These are phyloP conservation scores for Zaprionus lachaisei DNA, from an alignment of 1,140 invertebrate species.

Conservation along the genomic window DNA sequence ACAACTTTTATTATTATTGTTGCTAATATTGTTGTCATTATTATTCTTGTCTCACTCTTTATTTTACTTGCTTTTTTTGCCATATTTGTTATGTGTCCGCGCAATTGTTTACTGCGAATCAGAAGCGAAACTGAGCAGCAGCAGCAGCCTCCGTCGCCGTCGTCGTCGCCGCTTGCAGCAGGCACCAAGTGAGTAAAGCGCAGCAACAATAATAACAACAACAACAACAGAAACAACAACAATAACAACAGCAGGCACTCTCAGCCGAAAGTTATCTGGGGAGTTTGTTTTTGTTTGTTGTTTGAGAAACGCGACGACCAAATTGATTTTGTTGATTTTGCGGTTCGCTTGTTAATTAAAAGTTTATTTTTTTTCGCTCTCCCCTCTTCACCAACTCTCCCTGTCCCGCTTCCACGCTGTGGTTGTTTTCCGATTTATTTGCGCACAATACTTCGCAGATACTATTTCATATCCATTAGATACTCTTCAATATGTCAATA, in stretches of 20 bases:
- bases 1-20: not conserved
- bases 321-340: slow-evolving; percentile 52
- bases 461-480: slow-evolving; percentile 26
- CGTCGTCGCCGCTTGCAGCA: slow-evolving; percentile 11
- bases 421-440: slow-evolving; percentile 13
- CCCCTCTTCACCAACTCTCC: not conserved
- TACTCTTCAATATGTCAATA: not conserved
- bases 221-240: not conserved
- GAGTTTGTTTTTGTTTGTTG: slow-evolving; percentile 25
- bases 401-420: not conserved
- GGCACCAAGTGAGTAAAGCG: slow-evolving; percentile 28
- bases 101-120: slow-evolving; percentile 35
- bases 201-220: not conserved
- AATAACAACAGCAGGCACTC: slow-evolving; percentile 8
- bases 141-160: slow-evolving; percentile 2
- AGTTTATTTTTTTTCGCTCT: slow-evolving; percentile 11
- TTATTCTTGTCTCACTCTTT: slow-evolving; percentile 7
- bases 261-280: slow-evolving; percentile 24
- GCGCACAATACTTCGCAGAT: slow-evolving; percentile 7
- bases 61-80: slow-evolving; percentile 12
- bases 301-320: slow-evolving; percentile 25
- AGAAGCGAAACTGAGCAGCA: slow-evolving; percentile 16
- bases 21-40: slow-evolving; percentile 14
- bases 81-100: slow-evolving; percentile 21
- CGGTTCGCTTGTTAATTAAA: slow-evolving; percentile 40